phyloP scores from a whole-genome alignment of 2,797 vertebrate species.

The Xenentodon cancila region DNA sequence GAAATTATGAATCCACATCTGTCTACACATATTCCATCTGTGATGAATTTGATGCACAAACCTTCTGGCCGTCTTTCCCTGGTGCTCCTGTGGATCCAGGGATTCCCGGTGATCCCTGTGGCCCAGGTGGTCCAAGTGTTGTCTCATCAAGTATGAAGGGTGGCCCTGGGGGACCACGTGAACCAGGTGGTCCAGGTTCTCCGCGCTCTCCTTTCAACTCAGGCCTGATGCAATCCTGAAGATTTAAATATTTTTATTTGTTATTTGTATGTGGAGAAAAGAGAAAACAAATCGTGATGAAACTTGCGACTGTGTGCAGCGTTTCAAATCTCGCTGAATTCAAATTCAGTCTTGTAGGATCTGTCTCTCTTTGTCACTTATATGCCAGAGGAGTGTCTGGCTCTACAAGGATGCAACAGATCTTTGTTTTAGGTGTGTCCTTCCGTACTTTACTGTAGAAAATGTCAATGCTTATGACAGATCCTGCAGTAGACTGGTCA shows the following conservation, averaged over 20 bases:
- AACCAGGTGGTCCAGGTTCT: constrained; percentile 70
- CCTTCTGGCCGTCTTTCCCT: constrained; percentile 75
- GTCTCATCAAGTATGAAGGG: constrained; percentile 34
- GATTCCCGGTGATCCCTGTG: constrained; percentile 63
- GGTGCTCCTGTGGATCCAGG: constrained; percentile 60
- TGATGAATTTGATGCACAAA: constrained; percentile 21
- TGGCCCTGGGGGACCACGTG: constrained; percentile 55
- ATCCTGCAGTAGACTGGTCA: neutral
- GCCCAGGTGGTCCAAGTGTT: constrained; percentile 58
- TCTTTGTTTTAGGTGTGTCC: too few species aligned
- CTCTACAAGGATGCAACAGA: neutral
- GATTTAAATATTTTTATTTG: neutral
- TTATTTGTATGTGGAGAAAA: too few species aligned
- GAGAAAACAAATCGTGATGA: neutral
- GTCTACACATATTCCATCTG: too few species aligned
- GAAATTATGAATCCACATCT: too few species aligned
- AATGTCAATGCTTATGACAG: too few species aligned
- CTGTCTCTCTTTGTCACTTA: too few species aligned
- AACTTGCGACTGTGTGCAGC: neutral
- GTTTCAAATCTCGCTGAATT: neutral
- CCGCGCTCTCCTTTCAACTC: constrained; percentile 74
- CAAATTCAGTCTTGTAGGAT: neutral
- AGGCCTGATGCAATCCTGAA: constrained; percentile 45
- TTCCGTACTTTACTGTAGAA: too few species aligned
- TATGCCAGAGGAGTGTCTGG: neutral